phyloP scores from a whole-genome alignment of 2,888 invertebrate species.

The Diloba caeruleocephala region DNA sequence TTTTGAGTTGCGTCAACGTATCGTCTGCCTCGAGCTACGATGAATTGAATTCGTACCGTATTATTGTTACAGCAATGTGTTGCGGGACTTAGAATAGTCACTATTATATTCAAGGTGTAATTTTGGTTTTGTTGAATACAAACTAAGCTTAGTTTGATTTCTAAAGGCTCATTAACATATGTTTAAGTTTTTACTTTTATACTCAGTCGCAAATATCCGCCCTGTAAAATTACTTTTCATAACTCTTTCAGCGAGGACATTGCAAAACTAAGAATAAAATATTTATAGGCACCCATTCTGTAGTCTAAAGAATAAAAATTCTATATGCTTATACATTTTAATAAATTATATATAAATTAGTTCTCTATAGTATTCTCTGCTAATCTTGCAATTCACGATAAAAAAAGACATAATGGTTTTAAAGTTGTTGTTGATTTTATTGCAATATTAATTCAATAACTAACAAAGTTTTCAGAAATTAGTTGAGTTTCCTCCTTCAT shows the following conservation, averaged over 20 bases:
- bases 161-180: conserved; percentile 7
- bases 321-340: no score
- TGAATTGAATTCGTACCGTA: conserved; percentile 83
- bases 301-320: no score
- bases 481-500: no score
- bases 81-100: conserved; percentile 74
- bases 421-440: no score
- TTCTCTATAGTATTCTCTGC: conserved; percentile 6
- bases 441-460: no score
- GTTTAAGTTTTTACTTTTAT: conserved; percentile 12
- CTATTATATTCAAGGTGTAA: conserved; percentile 62
- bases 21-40: conserved; percentile 81
- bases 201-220: conserved; percentile 10
- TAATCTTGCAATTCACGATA: conserved; percentile 23
- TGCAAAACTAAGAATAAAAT: background rate
- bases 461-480: no score
- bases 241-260: conserved; percentile 14
- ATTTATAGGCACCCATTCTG: conserved; percentile 8
- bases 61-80: conserved; percentile 75
- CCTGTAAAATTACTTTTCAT: conserved; percentile 14
- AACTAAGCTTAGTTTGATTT: conserved; percentile 30
- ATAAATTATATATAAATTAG: conserved; percentile 12
- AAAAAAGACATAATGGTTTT: no score
- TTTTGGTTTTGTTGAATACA: conserved; percentile 58
- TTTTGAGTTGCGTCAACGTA: conserved; percentile 85